Percentiles rank a stretch among this genome's conserved stretches.
phyloP scores from a whole-genome alignment of 2,113 vertebrate genomes.

The Conger conger region DNA sequence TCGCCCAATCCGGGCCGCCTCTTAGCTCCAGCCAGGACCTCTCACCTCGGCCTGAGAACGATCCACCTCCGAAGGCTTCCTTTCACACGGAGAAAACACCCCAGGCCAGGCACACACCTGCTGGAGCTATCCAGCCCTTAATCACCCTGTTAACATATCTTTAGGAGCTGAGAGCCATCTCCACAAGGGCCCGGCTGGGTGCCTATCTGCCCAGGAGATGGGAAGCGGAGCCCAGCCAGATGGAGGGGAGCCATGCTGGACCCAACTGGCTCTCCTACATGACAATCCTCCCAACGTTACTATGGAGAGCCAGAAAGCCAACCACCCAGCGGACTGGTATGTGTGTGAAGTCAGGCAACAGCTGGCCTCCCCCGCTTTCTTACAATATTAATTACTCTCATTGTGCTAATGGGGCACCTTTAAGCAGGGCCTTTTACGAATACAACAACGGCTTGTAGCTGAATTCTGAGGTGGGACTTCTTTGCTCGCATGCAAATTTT shows the following conservation, averaged over 20 bases:
- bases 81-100: slow-evolving; percentile 16
- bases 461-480: slow-evolving; percentile 7
- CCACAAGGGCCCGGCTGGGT: slow-evolving; percentile 6
- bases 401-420: neutral
- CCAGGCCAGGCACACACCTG: slow-evolving; percentile 17
- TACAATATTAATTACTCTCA: neutral
- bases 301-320: slow-evolving; percentile 5
- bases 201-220: slow-evolving; percentile 16
- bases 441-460: neutral
- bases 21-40: neutral
- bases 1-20: neutral
- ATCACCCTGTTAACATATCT: slow-evolving; percentile 33
- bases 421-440: neutral
- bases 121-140: slow-evolving; percentile 24
- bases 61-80: slow-evolving; percentile 6
- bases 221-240: slow-evolving; percentile 6
- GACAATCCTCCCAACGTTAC: slow-evolving; percentile 16
- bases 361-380: neutral
- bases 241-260: slow-evolving; percentile 11
- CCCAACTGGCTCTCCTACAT: neutral
- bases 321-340: neutral
- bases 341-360: neutral
- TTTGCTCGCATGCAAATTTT: slow-evolving; percentile 39
- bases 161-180: slow-evolving; percentile 8
- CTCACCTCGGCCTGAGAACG: slow-evolving; percentile 6